A percentile compares a stretch with the other conserved stretches of the same genome.
These are phyloP conservation scores for Hippocampus zosterae DNA, from an alignment of 2,113 vertebrate species.

Conservation along the genomic window DNA sequence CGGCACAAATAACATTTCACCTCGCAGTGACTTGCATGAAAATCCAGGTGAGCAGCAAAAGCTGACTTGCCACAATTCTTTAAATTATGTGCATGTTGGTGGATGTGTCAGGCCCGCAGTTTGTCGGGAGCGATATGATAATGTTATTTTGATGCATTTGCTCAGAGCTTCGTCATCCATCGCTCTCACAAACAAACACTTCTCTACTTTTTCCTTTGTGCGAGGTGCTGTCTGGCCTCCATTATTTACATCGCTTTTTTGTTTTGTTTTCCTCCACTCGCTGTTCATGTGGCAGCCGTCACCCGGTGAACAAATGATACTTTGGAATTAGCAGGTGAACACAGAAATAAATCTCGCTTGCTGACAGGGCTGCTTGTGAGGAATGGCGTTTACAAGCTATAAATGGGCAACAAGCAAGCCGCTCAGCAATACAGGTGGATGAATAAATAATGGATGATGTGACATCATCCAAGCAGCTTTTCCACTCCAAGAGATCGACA, in stretches of 20 bases:
- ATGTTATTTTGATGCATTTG: constrained; percentile 31
- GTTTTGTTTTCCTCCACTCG: constrained; percentile 7
- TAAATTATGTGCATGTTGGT: background rate
- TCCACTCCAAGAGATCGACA: background rate
- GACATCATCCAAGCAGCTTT: background rate
- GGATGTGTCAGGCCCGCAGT: background rate
- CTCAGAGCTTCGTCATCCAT: constrained; percentile 8
- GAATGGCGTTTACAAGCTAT: constrained; percentile 12
- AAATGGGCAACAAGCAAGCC: constrained; percentile 4
- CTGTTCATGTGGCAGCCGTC: constrained; percentile 40
- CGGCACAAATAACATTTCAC: constrained; percentile 3
- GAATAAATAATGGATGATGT: constrained; percentile 11
- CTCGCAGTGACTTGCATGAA: constrained; percentile 17
- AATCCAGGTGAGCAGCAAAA: constrained; percentile 5
- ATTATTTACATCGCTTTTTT: constrained; percentile 32
- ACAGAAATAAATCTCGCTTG: constrained; percentile 46
- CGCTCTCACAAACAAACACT: background rate
- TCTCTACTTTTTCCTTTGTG: constrained; percentile 14
- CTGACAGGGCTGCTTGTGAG: constrained; percentile 27
- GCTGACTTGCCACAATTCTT: constrained; percentile 6
- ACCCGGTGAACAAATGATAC: constrained; percentile 34
- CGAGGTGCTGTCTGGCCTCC: background rate
- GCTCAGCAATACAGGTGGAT: constrained; percentile 7
- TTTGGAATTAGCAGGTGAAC: constrained; percentile 52
- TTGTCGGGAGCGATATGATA: constrained; percentile 30